A percentile compares a stretch with the other conserved stretches of the same genome.
Evolutionary conservation across 2,797 vertebrate species (phyloP).

Genomic region (Heteromormyrus szaboi): DNA sequence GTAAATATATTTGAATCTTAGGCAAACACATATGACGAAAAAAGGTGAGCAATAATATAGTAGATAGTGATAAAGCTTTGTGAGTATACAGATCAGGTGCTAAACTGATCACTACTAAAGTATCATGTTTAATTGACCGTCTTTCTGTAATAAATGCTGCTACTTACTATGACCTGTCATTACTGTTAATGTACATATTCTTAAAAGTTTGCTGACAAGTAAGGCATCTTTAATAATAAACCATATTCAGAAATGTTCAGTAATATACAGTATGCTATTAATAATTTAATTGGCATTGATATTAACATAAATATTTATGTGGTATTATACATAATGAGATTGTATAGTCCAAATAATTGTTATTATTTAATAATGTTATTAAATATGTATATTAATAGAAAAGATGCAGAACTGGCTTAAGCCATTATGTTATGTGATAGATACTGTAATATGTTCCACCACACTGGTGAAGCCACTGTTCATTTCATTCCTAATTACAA

Average conservation of each 20-base stretch:
- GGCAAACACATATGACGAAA: background rate
- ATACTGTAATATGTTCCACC: background rate
- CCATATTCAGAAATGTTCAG: background rate
- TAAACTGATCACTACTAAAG: background rate
- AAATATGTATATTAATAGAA: background rate
- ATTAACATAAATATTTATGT: background rate
- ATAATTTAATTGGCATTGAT: background rate
- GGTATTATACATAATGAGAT: background rate
- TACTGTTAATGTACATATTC: background rate
- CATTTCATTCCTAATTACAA: background rate
- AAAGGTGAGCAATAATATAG: background rate
- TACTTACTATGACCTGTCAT: background rate
- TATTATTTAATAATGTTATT: background rate
- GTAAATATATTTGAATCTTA: background rate
- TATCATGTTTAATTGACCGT: background rate
- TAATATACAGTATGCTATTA: background rate
- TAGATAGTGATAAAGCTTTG: background rate
- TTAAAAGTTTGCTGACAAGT: background rate
- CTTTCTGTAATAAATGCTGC: background rate
- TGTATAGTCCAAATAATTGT: background rate
- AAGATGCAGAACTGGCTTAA: background rate
- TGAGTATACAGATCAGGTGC: background rate
- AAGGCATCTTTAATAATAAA: background rate
- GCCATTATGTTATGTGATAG: background rate
- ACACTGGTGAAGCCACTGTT: background rate